Base-by-base conservation (phyloP, 1,140 invertebrate genomes). In the Prorops nasuta region DNA sequence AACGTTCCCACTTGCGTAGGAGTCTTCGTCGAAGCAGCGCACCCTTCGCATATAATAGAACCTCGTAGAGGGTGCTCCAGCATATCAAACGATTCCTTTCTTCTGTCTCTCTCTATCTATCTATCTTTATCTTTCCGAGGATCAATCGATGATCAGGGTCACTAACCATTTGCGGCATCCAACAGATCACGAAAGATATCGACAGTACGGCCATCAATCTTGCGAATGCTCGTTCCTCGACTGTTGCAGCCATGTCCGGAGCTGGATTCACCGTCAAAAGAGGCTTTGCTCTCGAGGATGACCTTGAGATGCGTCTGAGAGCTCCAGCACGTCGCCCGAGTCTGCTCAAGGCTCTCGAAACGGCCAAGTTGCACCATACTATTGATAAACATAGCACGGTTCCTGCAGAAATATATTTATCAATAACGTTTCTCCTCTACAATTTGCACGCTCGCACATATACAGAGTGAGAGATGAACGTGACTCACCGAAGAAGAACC, bases 151-250 rank as follows among this genome's bases (percentile, higher is more conserved):
- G n/a, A n/a, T n/a, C n/a, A n/a, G n/a, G n/a, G n/a, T n/a, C 9
- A 45, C 79, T 81, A 67, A 92, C 90, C 87, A 92, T 86, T 72
- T 92, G 89, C 2, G 91, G 90, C 76, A 91, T 82, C 90, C 90
- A 93, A 64, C 89, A 92, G 1, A 89, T 76, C 38, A 92, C 86
- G 62, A 91, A 92, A 2, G 88, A 84, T 34, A 91, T 83, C 36
- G 89, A 91, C 1, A 93, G 80, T 3, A 89, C 82, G 0, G 86
- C 85, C 90, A 93, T 92, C 2, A 92, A 78, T 56, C 86, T 83
- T 34, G 89, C 89, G 72, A 93, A 92, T 34, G 89, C 87, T 39
- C 89, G 81, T 72, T 92, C 91, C 64, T 92, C 89, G 0, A 82
- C 80, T 0, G 88, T 90, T 45, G 86, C 80, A 8, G 81, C 79